Evolutionary conservation across 1,140 invertebrate genomes (phyloP), one percentile per base, ranked within the genome.

Genomic region (Scylla paramamosain): DNA sequence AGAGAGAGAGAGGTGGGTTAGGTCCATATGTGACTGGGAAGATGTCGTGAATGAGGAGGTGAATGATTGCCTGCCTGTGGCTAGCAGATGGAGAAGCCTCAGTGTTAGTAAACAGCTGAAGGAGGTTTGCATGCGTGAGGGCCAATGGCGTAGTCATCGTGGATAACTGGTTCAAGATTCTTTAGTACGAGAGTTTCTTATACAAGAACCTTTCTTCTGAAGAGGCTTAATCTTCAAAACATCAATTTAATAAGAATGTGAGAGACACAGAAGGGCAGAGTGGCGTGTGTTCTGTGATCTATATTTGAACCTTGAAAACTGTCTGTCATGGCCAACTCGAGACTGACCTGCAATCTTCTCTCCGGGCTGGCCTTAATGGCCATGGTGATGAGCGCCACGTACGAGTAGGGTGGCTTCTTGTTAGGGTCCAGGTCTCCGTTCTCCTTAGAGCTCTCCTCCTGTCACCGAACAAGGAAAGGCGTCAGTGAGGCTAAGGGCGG

Each of bases 321-420:
- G 52, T 59, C 4, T 90, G 28, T 14, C 48, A 4, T 84, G 1
- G 0, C 14, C 12, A 20, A n/a, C 20, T 0, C 8, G 4, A 20
- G 67, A n/a, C 25, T 87, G n/a, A 95, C 95, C 95, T 99, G 99
- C 0, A 99, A 98, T 91, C 98, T 97, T 96, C 99, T 98, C 25
- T 98, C 97, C 0, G 97, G 97, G 92, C 98, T 98, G 93, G 98
- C 98, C 96, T 99, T 97, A 77, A 99, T 99, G 20, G 99, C 99
- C 99, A 99, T 99, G 28, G 99, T 98, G 93, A 99, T 99, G 4
- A 99, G 97, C 4, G 99, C 99, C 52, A 99, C 99, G 97, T 99
- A 99, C 31, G 98, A 99, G 97, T 98, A 99, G 0, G 98, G 98
- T 0, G 99, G 99, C 96, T 99, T 99, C 31, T 97, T 97, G 93